Percentiles rank a stretch among this genome's conserved stretches.
These are phyloP conservation scores for Acropora tenuis DNA, from an alignment of 64 coral and sea anemone species.

Conservation along the genomic window DNA sequence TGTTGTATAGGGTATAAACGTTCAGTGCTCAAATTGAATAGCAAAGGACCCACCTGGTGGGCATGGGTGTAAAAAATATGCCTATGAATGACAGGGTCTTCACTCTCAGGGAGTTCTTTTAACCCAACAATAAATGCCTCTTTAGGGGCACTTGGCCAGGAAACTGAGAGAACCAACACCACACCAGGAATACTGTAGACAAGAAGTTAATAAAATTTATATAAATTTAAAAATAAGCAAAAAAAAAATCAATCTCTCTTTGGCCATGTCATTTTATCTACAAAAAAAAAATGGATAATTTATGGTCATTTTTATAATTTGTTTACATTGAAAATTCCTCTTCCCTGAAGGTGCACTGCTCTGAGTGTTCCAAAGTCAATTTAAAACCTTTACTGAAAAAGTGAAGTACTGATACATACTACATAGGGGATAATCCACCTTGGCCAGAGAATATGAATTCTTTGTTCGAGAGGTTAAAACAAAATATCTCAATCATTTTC, in stretches of 20 bases:
- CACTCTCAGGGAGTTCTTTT: slow-evolving; percentile 67
- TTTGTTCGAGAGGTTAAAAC: too few species aligned
- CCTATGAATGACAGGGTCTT: slow-evolving; percentile 55
- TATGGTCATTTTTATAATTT: too few species aligned
- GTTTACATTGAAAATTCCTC: slow-evolving; percentile 71
- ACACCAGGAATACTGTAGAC: slow-evolving; percentile 19
- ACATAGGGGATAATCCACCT: too few species aligned
- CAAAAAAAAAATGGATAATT: neutral
- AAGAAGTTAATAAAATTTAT: too few species aligned
- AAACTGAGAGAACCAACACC: slow-evolving; percentile 44
- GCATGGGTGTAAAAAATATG: slow-evolving; percentile 93
- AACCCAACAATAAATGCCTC: slow-evolving; percentile 85
- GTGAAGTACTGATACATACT: too few species aligned
- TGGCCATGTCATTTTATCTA: slow-evolving; percentile 4
- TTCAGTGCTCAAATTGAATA: neutral
- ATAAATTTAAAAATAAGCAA: too few species aligned
- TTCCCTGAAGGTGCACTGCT: slow-evolving; percentile 77
- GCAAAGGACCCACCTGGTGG: slow-evolving; percentile 57
- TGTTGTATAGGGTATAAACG: too few species aligned
- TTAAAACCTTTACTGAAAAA: slow-evolving; percentile 61
- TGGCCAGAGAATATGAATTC: too few species aligned
- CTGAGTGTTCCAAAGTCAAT: slow-evolving; percentile 73
- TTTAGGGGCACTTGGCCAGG: slow-evolving; percentile 80
- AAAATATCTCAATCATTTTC: too few species aligned
- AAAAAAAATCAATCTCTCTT: too few species aligned